These are phyloP conservation scores for Hippocampus abdominalis DNA, from an alignment of 2,113 vertebrate species.

Conservation along the genomic window DNA sequence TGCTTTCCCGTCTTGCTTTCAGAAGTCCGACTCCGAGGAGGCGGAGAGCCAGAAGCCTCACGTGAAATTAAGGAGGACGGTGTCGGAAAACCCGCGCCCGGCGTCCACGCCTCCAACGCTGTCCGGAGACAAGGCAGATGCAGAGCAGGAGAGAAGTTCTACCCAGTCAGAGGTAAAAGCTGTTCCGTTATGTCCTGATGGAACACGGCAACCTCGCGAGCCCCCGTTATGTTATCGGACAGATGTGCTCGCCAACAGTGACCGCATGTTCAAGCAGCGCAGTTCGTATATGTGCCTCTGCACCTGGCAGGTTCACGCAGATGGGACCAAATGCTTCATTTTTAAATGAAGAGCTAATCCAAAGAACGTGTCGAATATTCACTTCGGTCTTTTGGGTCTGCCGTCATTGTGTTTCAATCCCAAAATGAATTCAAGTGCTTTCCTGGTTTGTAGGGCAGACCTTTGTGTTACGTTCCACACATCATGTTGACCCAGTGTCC, in stretches of 20 bases:
- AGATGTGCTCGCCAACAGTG: conserved; percentile 37
- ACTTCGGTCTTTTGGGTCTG: background rate
- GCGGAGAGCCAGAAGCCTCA: conserved; percentile 86
- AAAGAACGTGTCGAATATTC: background rate
- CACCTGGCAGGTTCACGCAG: conserved; percentile 50
- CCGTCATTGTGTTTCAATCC: background rate
- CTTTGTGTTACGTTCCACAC: conserved; percentile 71
- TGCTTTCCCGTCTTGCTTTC: conserved; percentile 4
- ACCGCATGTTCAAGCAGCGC: conserved; percentile 66
- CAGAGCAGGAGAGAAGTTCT: conserved; percentile 83
- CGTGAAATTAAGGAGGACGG: conserved; percentile 83
- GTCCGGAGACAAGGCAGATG: conserved; percentile 81
- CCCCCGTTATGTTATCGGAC: conserved; percentile 11
- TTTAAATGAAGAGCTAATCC: conserved; percentile 4
- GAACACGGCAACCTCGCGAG: background rate
- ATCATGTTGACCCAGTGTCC: conserved; percentile 81
- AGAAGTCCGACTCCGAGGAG: conserved; percentile 92
- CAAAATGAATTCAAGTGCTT: conserved; percentile 27
- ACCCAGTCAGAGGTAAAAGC: conserved; percentile 84
- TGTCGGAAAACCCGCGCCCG: conserved; percentile 89
- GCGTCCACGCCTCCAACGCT: conserved; percentile 89
- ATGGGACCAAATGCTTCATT: conserved; percentile 36
- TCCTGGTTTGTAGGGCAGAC: conserved; percentile 63
- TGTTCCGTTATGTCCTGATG: background rate
- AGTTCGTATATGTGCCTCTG: conserved; percentile 62